Conservation (phyloP, 2,113 vertebrate species). For the Hippocampus barbouri region DNA sequence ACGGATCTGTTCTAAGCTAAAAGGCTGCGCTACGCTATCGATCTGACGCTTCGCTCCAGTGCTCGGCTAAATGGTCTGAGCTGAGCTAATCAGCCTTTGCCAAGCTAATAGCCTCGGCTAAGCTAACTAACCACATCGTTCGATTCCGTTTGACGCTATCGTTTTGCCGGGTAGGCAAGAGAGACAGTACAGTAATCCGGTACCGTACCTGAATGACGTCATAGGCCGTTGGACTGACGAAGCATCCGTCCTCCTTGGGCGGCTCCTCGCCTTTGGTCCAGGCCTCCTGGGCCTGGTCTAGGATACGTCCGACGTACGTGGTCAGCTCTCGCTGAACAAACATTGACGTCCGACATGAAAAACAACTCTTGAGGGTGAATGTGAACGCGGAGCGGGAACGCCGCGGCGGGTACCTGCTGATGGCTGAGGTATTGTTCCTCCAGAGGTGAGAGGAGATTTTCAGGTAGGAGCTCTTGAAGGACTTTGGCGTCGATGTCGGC, state of each 20-base stretch:
- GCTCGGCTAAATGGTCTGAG: too few species aligned
- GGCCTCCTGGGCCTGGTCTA: constrained; percentile 66
- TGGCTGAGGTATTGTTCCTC: constrained; percentile 74
- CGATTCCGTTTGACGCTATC: too few species aligned
- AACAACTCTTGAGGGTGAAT: too few species aligned
- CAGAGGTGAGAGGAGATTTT: constrained; percentile 58
- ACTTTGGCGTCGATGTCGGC: constrained; percentile 58
- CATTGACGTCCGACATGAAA: neutral
- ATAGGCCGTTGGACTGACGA: constrained; percentile 76
- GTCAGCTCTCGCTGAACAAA: constrained; percentile 47
- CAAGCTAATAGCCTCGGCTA: too few species aligned
- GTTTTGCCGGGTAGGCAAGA: too few species aligned
- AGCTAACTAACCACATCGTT: too few species aligned
- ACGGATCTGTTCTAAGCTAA: too few species aligned
- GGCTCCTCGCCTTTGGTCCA: constrained; percentile 74
- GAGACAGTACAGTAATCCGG: too few species aligned
- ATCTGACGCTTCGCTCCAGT: too few species aligned
- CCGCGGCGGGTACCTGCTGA: constrained; percentile 67
- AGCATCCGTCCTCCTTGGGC: constrained; percentile 64
- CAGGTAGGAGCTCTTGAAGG: constrained; percentile 77
- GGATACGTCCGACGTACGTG: constrained; percentile 50
- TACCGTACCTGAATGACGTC: constrained; percentile 82
- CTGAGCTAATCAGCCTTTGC: too few species aligned
- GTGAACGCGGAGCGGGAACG: too few species aligned
- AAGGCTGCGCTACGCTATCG: too few species aligned